phyloP scores from a whole-genome alignment of 2,113 vertebrate genomes.

The Todiramphus chloris region DNA sequence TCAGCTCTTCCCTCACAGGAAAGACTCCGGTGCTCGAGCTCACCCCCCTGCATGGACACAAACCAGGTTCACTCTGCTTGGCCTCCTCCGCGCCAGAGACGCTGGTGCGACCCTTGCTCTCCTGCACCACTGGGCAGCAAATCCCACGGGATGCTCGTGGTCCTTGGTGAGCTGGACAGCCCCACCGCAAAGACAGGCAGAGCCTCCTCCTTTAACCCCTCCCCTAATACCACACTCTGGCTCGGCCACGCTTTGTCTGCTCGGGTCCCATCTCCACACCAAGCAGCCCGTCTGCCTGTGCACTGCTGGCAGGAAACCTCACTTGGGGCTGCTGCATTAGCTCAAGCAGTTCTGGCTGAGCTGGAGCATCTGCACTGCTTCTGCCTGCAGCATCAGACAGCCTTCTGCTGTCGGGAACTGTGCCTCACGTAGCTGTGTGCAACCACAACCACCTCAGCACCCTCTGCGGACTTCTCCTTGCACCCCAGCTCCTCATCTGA shows the following conservation, averaged over 20 bases:
- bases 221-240: background rate
- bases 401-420: background rate
- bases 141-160: fast-evolving
- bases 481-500: background rate
- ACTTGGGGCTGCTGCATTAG: background rate
- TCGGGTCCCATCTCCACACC: background rate
- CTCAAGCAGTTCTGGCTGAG: background rate
- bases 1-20: background rate
- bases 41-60: fast-evolving
- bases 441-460: background rate
- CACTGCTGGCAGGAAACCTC: background rate
- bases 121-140: background rate
- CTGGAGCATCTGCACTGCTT: background rate
- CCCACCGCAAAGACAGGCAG: background rate
- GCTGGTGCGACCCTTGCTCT: fast-evolving
- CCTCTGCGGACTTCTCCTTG: background rate
- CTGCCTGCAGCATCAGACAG: background rate
- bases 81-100: fast-evolving
- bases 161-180: background rate
- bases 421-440: fast-evolving
- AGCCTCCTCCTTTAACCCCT: background rate
- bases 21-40: background rate
- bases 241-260: fast-evolving
- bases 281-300: background rate
- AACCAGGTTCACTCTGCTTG: fast-evolving